These are phyloP conservation scores for Maconellicoccus hirsutus DNA, from an alignment of 1,140 invertebrate genomes.

Conservation along the genomic window DNA sequence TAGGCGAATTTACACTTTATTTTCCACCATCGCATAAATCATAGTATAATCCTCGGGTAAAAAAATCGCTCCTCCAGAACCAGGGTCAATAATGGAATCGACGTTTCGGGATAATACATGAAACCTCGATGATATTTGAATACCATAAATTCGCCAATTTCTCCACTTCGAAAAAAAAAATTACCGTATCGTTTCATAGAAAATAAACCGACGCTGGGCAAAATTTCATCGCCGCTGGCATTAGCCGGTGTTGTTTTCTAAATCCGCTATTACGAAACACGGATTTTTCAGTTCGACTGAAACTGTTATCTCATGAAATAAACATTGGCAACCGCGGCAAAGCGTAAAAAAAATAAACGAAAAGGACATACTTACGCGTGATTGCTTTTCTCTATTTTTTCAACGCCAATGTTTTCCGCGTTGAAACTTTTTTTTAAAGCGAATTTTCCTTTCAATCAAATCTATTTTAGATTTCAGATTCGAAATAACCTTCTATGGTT, in stretches of 20 bases:
- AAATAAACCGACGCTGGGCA: neutral
- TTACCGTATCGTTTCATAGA: no score
- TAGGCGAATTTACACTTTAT: no score
- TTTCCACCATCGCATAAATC: no score
- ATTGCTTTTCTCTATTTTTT: neutral
- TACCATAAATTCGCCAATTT: no score
- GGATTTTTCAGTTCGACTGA: neutral
- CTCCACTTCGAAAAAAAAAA: no score
- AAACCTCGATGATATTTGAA: no score
- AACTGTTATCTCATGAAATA: neutral
- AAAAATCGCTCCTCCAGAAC: no score
- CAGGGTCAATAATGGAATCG: no score
- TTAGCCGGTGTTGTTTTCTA: slow-evolving; percentile 1
- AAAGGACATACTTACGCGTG: slow-evolving; percentile 7
- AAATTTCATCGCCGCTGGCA: neutral
- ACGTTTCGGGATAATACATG: no score
- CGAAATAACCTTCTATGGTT: no score
- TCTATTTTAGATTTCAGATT: neutral
- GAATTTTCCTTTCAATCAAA: slow-evolving; percentile 9
- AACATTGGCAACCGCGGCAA: neutral
- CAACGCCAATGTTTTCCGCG: neutral
- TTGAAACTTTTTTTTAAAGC: neutral
- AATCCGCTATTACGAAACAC: neutral
- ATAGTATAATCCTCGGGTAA: no score
- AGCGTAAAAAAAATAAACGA: neutral